Evolutionary conservation across 2,888 invertebrate genomes (phyloP), one percentile per base, ranked within the genome.

Genomic region (Scaptomyza flava): DNA sequence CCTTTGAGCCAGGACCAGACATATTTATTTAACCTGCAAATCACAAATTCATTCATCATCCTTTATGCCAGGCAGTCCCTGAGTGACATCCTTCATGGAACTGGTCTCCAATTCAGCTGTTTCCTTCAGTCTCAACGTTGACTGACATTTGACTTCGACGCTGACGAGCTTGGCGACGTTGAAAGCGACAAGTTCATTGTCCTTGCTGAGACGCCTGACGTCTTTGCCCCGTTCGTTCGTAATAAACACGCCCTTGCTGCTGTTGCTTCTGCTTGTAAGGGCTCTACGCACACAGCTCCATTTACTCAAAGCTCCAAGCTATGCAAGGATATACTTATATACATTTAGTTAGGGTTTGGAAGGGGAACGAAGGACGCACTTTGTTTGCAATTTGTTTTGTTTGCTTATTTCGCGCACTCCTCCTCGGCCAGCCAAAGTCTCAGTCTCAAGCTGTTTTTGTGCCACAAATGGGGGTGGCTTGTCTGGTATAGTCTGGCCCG

Each of bases 1-100:
- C 12, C 23, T 23, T 17, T 30, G 52, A 36, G 45, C 34, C 23
- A 30, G 58, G 57, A 42, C 48, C 64, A 81, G 68, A 86, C 85
- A 70, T 82, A 84, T 85, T 85, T 85, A 85, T 89, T 84, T 87
- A 85, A 89, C 84, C 87, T 85, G 89, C 87, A 87, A 85, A 87
- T 85, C 89, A 87, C 89, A 89, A 89, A 88, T 88, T 89, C 84
- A 85, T 85, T 87, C 89, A 85, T 85, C 89, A 85, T 89, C 77
- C 82, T 81, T 89, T 89, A 66, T 72, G 81, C 76, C 70, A 51
- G 38, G 34, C 36, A 36, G 50, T 20, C 61, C 33, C 47, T 8
- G 51, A 23, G 67, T 81, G 84, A 81, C 87, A 79, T 51, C 52
- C 70, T 58, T 62, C 66, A 62, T 68, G 79, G 62, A 66, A 74